These are phyloP conservation scores for Melipona beecheii DNA, from an alignment of 2,888 invertebrate species.

Conservation along the genomic window DNA sequence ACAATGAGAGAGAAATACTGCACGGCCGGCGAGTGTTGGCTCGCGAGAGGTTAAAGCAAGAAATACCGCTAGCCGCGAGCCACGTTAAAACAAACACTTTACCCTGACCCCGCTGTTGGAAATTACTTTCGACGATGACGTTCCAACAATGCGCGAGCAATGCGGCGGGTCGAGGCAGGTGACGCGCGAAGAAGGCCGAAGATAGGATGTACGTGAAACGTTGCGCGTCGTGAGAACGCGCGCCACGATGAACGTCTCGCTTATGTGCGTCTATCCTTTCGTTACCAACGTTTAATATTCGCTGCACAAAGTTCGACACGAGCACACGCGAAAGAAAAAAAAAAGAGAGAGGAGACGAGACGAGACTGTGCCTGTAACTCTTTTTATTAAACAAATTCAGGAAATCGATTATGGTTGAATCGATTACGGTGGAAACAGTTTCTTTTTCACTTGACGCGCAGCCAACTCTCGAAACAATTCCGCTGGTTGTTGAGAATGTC, in stretches of 20 bases:
- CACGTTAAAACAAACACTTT: slow-evolving; percentile 73
- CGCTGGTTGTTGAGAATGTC: too few relatives aligned
- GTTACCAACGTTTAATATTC: too few relatives aligned
- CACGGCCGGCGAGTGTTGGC: not conserved
- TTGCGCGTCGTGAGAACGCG: slow-evolving; percentile 61
- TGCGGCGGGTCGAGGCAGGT: slow-evolving; percentile 9
- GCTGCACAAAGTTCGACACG: too few relatives aligned
- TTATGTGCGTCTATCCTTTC: not conserved
- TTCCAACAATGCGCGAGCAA: slow-evolving; percentile 55
- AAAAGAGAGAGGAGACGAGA: too few relatives aligned
- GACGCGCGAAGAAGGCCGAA: slow-evolving; percentile 48
- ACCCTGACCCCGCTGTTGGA: slow-evolving; percentile 40
- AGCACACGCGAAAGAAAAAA: too few relatives aligned
- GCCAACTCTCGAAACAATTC: too few relatives aligned
- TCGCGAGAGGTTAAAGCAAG: not conserved
- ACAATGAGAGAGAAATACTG: slow-evolving; percentile 32
- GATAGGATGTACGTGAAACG: slow-evolving; percentile 47
- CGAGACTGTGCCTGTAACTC: too few relatives aligned
- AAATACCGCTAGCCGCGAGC: slow-evolving; percentile 40
- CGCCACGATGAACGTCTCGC: slow-evolving; percentile 39
- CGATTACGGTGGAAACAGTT: too few relatives aligned
- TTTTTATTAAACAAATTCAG: too few relatives aligned
- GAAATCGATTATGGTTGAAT: too few relatives aligned
- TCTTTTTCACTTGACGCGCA: too few relatives aligned
- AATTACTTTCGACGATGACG: slow-evolving; percentile 58